phyloP scores from a whole-genome alignment of 2,113 vertebrate genomes.

The Ctenodactylus gundi region DNA sequence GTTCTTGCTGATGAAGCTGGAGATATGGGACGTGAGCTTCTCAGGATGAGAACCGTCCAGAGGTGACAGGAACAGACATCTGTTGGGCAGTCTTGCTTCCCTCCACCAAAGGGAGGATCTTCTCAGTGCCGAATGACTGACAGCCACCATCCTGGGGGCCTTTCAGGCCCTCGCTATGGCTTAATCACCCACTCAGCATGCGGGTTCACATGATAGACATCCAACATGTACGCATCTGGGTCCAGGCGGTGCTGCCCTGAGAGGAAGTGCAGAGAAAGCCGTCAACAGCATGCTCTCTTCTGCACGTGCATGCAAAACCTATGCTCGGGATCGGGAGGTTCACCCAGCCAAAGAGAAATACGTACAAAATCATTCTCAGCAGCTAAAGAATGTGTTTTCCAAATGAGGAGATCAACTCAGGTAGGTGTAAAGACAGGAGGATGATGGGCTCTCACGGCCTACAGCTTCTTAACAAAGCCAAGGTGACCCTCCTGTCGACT shows the following conservation, averaged over 20 bases:
- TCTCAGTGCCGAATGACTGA: constrained; percentile 40
- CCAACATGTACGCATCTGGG: constrained; percentile 90
- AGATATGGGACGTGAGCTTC: background rate
- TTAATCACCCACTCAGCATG: constrained; percentile 97
- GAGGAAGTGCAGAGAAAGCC: constrained; percentile 50
- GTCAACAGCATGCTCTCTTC: background rate
- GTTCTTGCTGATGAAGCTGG: background rate
- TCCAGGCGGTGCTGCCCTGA: constrained; percentile 95
- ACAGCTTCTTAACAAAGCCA: background rate
- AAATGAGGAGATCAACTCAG: too few species aligned
- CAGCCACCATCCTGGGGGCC: background rate
- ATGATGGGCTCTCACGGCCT: too few species aligned
- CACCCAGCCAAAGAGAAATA: background rate
- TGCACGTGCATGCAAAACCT: rapidly evolving
- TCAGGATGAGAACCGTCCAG: background rate
- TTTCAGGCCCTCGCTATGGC: constrained; percentile 83
- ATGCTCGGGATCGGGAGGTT: background rate
- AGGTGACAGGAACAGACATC: background rate
- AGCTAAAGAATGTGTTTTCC: too few species aligned
- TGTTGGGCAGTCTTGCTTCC: background rate
- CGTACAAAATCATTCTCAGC: too few species aligned
- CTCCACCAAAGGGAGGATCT: background rate
- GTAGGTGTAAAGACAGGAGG: too few species aligned
- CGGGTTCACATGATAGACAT: constrained; percentile 93
- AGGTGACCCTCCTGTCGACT: too few species aligned